Conservation (phyloP, 2,797 vertebrate genomes). For the Anableps anableps region DNA sequence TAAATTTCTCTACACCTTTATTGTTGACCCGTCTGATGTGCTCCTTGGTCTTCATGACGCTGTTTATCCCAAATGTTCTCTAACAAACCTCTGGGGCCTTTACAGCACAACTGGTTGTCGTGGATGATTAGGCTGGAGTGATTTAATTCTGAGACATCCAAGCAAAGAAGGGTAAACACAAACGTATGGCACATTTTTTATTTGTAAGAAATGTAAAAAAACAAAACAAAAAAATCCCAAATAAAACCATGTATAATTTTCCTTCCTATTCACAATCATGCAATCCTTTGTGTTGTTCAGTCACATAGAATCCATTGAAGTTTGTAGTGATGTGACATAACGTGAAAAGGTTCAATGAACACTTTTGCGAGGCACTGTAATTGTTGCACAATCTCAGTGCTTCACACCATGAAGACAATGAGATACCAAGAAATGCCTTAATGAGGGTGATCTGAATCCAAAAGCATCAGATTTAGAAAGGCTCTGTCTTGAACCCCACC, state of each 20-base stretch:
- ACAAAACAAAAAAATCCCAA: too few relatives aligned
- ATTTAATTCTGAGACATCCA: too few relatives aligned
- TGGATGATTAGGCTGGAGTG: too few relatives aligned
- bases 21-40: too few relatives aligned
- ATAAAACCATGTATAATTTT: too few relatives aligned
- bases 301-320: background rate
- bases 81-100: background rate
- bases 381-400: background rate
- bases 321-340: background rate
- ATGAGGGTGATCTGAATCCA: constrained; percentile 19
- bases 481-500: constrained; percentile 38
- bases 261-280: background rate
- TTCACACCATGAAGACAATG: constrained; percentile 32
- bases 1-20: too few relatives aligned
- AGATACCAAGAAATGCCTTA: constrained; percentile 24
- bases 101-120: too few relatives aligned
- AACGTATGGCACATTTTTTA: background rate
- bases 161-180: background rate
- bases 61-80: background rate
- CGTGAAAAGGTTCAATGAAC: background rate
- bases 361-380: background rate
- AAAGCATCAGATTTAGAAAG: constrained; percentile 43
- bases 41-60: too few relatives aligned
- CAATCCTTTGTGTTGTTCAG: background rate
- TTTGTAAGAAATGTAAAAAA: background rate